Evolutionary conservation across 2,888 invertebrate species (phyloP).

Genomic region (Tipula lateralis): DNA sequence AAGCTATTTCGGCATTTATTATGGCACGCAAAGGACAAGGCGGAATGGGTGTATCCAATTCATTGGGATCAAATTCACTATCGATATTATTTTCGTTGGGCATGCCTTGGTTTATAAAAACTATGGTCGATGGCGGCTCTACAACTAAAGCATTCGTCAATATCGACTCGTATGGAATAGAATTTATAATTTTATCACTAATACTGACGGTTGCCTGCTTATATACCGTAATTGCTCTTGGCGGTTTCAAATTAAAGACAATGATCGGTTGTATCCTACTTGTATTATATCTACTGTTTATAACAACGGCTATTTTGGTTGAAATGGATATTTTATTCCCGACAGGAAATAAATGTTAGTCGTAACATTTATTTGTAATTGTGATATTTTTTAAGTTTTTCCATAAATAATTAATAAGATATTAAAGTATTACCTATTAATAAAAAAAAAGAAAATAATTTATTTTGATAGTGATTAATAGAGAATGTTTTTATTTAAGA

Average conservation of each 20-base stretch:
- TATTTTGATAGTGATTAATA: neutral
- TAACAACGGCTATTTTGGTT: constrained; percentile 70
- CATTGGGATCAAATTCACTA: constrained; percentile 78
- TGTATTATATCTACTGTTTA: constrained; percentile 62
- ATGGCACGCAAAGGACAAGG: constrained; percentile 81
- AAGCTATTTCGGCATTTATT: constrained; percentile 72
- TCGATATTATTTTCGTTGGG: constrained; percentile 79
- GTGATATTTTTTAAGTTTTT: neutral
- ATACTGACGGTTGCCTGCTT: constrained; percentile 68
- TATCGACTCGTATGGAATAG: constrained; percentile 74
- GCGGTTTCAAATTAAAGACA: constrained; percentile 65
- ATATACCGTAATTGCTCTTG: constrained; percentile 62
- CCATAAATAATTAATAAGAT: neutral
- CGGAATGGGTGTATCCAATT: constrained; percentile 82
- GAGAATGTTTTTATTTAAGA: too few relatives aligned
- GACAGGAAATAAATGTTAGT: constrained; percentile 14
- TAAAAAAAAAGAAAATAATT: neutral
- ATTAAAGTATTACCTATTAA: neutral
- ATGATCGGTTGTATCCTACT: constrained; percentile 63
- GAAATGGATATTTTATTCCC: constrained; percentile 69
- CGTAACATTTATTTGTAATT: neutral
- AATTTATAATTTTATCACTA: constrained; percentile 74
- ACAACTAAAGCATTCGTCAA: constrained; percentile 50
- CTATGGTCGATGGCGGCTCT: constrained; percentile 41
- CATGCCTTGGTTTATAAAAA: constrained; percentile 78